These are phyloP conservation scores for Manis crassicaudata DNA, from an alignment of 2,797 vertebrate species.

Conservation along the genomic window DNA sequence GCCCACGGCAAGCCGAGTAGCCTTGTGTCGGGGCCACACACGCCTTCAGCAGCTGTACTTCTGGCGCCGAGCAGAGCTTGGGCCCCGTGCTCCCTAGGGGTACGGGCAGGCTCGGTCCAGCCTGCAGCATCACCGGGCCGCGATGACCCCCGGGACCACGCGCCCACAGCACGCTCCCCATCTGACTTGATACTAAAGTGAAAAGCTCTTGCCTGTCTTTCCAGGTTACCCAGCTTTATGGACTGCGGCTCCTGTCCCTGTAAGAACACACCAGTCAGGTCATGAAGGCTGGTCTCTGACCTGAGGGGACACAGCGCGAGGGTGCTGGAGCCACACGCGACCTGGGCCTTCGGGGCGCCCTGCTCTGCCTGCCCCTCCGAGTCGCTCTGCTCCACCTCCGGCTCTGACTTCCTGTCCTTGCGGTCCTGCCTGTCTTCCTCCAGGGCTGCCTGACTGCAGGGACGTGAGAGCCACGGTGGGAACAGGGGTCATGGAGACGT, in stretches of 20 bases:
- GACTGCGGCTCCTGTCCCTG: conserved; percentile 31
- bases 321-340: background rate
- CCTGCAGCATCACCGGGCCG: fast-evolving
- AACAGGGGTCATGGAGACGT: background rate
- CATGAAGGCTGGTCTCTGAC: background rate
- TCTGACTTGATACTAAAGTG: background rate
- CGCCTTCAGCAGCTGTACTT: fast-evolving
- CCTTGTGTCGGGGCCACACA: background rate
- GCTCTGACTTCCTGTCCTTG: background rate
- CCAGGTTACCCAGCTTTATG: background rate
- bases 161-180: fast-evolving
- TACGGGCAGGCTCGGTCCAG: fast-evolving
- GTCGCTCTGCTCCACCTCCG: background rate
- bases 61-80: background rate
- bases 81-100: fast-evolving
- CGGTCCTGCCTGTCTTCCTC: background rate
- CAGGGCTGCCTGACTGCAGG: conserved; percentile 21
- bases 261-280: background rate
- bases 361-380: background rate
- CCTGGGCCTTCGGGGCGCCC: background rate
- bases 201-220: conserved; percentile 65
- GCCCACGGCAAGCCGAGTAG: background rate
- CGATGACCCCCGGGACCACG: background rate
- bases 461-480: background rate
- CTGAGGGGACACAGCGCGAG: fast-evolving